These are phyloP conservation scores for Acanthosepion lycidas DNA, from an alignment of 2,888 invertebrate genomes.

Conservation along the genomic window DNA sequence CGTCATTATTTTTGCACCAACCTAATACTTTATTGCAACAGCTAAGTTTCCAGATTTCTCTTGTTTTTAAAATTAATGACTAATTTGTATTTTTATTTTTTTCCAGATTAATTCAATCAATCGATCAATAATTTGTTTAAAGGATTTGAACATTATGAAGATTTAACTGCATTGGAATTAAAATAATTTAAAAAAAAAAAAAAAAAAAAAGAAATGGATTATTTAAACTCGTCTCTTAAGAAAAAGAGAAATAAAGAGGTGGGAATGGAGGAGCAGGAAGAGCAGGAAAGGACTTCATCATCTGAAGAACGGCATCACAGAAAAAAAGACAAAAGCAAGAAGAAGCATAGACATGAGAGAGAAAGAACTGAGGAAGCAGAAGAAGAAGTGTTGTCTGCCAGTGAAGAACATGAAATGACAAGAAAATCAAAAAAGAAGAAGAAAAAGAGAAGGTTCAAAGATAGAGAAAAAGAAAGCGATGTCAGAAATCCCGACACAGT, in stretches of 20 bases:
- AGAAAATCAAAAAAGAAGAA: neutral
- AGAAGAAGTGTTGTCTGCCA: neutral
- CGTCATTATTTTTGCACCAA: too few relatives aligned
- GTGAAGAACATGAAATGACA: neutral
- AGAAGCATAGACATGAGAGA: neutral
- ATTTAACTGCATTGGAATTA: neutral
- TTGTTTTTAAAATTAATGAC: too few relatives aligned
- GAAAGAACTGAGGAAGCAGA: neutral
- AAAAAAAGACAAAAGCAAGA: neutral
- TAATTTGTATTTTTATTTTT: neutral
- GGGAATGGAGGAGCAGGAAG: neutral
- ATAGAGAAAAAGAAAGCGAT: neutral
- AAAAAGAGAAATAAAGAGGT: neutral
- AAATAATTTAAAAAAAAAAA: neutral
- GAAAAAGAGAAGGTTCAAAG: neutral
- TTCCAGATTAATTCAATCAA: neutral
- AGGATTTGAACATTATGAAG: neutral
- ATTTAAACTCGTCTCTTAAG: neutral
- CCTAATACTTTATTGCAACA: too few relatives aligned
- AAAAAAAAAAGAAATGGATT: neutral
- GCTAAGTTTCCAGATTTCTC: too few relatives aligned
- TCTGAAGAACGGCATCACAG: slow-evolving; percentile 1
- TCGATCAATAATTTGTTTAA: neutral
- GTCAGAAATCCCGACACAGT: neutral
- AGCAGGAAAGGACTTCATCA: neutral